Conservation (phyloP, 2,113 vertebrate species). For the Anoura caudifer region DNA sequence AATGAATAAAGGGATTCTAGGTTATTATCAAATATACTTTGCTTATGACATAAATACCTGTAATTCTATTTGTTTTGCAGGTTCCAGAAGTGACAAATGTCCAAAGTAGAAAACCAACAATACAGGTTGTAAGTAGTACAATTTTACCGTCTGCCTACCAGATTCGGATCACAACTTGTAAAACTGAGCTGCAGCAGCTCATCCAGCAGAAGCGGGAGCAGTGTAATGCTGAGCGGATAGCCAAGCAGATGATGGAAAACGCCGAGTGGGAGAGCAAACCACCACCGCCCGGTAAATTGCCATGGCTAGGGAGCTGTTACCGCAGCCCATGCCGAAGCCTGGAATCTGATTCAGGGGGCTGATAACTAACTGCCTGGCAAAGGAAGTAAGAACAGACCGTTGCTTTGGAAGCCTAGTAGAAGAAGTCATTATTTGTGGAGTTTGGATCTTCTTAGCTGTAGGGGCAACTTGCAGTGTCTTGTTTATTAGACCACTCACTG, state of each 20-base stretch:
- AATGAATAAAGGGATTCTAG: background rate
- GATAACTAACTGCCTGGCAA: background rate
- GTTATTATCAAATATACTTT: background rate
- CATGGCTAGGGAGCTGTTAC: rapidly evolving
- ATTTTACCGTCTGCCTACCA: slow-evolving; percentile 86
- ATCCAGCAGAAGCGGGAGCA: slow-evolving; percentile 97
- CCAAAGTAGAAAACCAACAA: slow-evolving; percentile 83
- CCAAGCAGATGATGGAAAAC: slow-evolving; percentile 98
- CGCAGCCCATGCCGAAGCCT: no score
- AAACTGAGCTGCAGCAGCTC: slow-evolving; percentile 94
- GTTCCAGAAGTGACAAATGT: slow-evolving; percentile 80
- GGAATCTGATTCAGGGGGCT: background rate
- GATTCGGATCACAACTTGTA: slow-evolving; percentile 93
- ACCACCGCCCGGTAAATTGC: slow-evolving; percentile 89
- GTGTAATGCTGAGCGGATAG: slow-evolving; percentile 93
- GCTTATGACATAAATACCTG: background rate
- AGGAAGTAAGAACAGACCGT: background rate
- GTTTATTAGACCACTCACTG: background rate
- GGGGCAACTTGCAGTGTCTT: background rate
- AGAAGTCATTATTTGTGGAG: background rate
- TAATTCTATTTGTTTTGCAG: slow-evolving; percentile 75
- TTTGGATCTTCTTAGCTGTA: background rate
- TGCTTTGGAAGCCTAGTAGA: background rate
- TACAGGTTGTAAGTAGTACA: slow-evolving; percentile 83
- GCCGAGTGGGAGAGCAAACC: slow-evolving; percentile 98